Base-by-base conservation (phyloP, 2,888 invertebrate genomes). In the Eristalis arbustorum region DNA sequence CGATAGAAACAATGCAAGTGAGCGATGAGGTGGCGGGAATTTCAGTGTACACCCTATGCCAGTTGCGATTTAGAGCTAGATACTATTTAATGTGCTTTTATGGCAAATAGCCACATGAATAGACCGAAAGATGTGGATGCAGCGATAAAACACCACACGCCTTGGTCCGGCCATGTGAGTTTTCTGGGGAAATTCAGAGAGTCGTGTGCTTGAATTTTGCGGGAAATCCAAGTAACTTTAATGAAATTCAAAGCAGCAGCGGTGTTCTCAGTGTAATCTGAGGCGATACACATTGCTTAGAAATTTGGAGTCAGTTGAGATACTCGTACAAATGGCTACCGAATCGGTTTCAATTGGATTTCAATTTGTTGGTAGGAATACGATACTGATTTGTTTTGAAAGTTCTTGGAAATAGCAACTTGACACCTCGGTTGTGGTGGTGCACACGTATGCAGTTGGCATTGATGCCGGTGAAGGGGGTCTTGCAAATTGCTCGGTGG, bases 1-100 rank as follows among this genome's bases (percentile, higher is more conserved):
- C 69, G 69, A 77, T 77, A 77, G 69, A 49, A 77, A 77, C 77
- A 77, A 77, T 62, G 42, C 77, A 73, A 49, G 76, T 67, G 67
- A 67, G 56, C 63, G 69, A 69, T 62, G 42, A 59, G 57, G 22
- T 57, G 57, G 42, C 64, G 40, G 78, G 59, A 40, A 78, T 72
- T 72, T 49, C 57, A 59, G 14, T 40, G 22, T 59, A 40, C 78
- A 78, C 71, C 78, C 59, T 59, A 78, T 42, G 40, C 13, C 59
- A 25, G 11, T 23, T 14, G 11, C 63, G 57, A 71, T 78, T 78
- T 57, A 64, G 59, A 25, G 34, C 31, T 23, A 71, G 71, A 66
- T 72, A 78, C 37, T 31, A 57, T 68, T 25, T 64, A 72, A 78
- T 64, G 64, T 42, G 57, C 57, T 72, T 78, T 66, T 78, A 78